Conservation (phyloP, 2,888 invertebrate species). For the Digitonthophagus gazella region DNA sequence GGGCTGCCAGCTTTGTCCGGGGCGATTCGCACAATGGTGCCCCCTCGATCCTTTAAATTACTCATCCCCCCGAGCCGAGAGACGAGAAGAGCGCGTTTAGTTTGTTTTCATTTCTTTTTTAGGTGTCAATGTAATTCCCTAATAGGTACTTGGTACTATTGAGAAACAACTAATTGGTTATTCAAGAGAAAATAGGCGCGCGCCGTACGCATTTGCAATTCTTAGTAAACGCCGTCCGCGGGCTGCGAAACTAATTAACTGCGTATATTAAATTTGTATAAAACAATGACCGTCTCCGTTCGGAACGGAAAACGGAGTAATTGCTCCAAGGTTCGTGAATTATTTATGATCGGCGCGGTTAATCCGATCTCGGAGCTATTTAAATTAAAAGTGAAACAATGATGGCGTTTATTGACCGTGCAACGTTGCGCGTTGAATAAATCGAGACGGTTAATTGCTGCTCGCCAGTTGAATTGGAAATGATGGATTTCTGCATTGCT, state of each 20-base stretch:
- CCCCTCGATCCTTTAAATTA: slow-evolving; percentile 6
- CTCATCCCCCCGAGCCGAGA: neutral
- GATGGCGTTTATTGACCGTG: slow-evolving; percentile 19
- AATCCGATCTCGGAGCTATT: neutral
- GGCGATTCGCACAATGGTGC: slow-evolving; percentile 7
- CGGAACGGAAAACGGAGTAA: neutral
- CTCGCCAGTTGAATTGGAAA: neutral
- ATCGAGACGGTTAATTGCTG: neutral
- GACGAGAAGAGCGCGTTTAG: neutral
- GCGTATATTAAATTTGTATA: neutral
- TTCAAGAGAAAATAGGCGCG: no score
- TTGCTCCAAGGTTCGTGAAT: neutral
- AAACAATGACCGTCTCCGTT: neutral
- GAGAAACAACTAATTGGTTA: no score
- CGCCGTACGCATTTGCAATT: no score
- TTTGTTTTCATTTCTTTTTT: slow-evolving; percentile 4
- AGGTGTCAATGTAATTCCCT: no score
- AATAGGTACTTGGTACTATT: neutral
- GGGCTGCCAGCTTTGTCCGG: neutral
- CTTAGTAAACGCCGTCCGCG: neutral
- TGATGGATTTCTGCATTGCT: neutral
- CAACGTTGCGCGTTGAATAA: neutral
- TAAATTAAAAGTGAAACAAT: slow-evolving; percentile 15
- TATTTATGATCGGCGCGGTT: slow-evolving; percentile 7
- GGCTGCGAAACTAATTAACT: slow-evolving; percentile 2